Conservation (phyloP, 92 coral and sea anemone species). For the Zoanthus sociatus region DNA sequence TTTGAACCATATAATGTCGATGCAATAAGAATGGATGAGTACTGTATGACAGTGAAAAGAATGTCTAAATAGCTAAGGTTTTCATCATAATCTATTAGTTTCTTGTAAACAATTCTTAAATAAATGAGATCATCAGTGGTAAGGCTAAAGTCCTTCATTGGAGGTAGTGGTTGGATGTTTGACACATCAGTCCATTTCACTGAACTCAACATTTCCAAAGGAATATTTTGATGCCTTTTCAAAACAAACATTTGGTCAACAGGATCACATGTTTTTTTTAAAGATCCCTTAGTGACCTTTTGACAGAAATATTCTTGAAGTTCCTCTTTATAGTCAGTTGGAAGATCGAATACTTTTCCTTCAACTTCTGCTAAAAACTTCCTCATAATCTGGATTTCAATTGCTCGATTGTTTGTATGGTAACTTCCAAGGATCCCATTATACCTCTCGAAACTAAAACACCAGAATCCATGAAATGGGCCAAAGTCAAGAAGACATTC, state of each 20-base stretch:
- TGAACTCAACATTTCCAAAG: slow-evolving; percentile 21
- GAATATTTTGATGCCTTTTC: slow-evolving; percentile 23
- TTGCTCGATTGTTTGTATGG: too few relatives aligned
- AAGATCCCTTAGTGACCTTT: too few relatives aligned
- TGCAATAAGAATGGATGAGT: slow-evolving; percentile 37
- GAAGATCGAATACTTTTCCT: too few relatives aligned
- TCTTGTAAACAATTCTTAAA: slow-evolving; percentile 37
- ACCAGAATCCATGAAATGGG: too few relatives aligned
- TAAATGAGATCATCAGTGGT: slow-evolving; percentile 52
- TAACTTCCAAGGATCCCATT: too few relatives aligned
- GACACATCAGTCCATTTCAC: slow-evolving; percentile 50
- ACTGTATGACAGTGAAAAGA: slow-evolving; percentile 58
- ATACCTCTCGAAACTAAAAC: too few relatives aligned
- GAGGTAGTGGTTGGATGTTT: slow-evolving; percentile 45
- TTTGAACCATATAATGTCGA: slow-evolving; percentile 55
- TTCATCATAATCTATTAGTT: slow-evolving; percentile 47
- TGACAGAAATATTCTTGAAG: too few relatives aligned
- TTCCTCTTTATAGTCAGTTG: too few relatives aligned
- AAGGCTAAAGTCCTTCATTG: slow-evolving; percentile 51
- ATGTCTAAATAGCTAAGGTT: slow-evolving; percentile 35
- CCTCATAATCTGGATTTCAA: too few relatives aligned
- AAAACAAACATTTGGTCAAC: slow-evolving; percentile 26
- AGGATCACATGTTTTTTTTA: slow-evolving; percentile 1
- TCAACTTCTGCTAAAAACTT: too few relatives aligned
- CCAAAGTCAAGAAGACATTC: too few relatives aligned